Evolutionary conservation across 2,797 vertebrate species (phyloP).

Genomic region (Lepus townsendii): DNA sequence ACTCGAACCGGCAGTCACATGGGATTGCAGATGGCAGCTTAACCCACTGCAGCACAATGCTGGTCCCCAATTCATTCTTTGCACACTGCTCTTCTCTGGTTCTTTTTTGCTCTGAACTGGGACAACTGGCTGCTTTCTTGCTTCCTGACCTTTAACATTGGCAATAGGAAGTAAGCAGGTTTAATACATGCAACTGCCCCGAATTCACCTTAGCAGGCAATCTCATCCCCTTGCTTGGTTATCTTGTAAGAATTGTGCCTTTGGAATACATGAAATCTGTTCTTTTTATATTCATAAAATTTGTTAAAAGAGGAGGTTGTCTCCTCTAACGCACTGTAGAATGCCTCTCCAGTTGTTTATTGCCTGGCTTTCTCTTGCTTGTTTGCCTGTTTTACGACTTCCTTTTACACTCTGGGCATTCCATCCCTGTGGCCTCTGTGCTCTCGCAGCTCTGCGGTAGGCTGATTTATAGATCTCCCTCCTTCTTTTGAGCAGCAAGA

Average conservation of each 20-base stretch:
- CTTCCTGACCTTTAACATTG: background rate
- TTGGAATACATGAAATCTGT: too few species aligned
- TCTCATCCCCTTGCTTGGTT: background rate
- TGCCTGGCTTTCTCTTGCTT: background rate
- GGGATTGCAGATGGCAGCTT: too few species aligned
- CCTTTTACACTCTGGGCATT: background rate
- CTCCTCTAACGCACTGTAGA: background rate
- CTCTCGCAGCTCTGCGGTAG: background rate
- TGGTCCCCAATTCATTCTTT: background rate
- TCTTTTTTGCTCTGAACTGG: background rate
- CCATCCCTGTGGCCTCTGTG: background rate
- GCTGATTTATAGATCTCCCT: background rate
- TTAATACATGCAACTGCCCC: background rate
- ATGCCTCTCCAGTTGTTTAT: background rate
- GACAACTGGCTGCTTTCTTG: background rate
- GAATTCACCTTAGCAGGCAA: background rate
- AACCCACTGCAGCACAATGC: too few species aligned
- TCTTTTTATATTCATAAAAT: too few species aligned
- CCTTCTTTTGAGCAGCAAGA: background rate
- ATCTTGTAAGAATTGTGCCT: too few species aligned
- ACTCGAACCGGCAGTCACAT: too few species aligned
- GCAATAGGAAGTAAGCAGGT: background rate
- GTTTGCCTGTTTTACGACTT: slow-evolving; percentile 37
- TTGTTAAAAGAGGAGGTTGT: background rate
- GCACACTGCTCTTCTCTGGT: background rate